Conservation (phyloP, 64 coral and sea anemone genomes). For the Acropora yongei region DNA sequence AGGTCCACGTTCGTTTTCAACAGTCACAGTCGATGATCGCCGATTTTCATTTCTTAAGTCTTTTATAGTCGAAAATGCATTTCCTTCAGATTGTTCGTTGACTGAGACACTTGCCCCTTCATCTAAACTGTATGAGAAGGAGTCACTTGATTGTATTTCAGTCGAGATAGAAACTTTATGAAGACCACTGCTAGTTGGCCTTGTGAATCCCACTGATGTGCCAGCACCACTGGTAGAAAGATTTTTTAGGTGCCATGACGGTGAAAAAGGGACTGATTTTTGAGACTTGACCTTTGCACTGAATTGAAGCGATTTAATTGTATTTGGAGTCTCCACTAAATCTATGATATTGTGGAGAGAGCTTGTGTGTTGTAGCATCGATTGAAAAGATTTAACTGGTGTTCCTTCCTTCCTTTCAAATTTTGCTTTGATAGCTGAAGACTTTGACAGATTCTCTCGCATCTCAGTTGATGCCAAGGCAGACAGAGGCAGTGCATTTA, state of each 20-base stretch:
- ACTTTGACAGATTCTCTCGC: background rate
- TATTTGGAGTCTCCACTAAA: no score
- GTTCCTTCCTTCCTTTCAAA: background rate
- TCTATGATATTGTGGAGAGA: background rate
- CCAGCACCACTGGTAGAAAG: background rate
- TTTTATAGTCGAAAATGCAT: background rate
- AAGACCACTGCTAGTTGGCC: background rate
- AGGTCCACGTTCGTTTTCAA: background rate
- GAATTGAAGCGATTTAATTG: no score
- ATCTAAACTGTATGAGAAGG: background rate
- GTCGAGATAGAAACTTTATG: background rate
- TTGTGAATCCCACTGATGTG: background rate
- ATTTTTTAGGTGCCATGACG: background rate
- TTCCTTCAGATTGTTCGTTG: no score
- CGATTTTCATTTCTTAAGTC: background rate
- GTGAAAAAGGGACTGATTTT: background rate
- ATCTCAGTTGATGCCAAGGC: background rate
- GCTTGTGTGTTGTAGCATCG: background rate
- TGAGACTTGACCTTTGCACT: background rate
- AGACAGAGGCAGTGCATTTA: background rate
- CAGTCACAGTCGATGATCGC: background rate
- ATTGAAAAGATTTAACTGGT: background rate
- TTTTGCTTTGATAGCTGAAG: background rate
- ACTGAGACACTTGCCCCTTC: background rate
- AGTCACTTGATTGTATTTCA: background rate